Evolutionary conservation across 1,140 invertebrate species (phyloP), one percentile per base, ranked within the genome.

Genomic region (Drosophila tsacasi): DNA sequence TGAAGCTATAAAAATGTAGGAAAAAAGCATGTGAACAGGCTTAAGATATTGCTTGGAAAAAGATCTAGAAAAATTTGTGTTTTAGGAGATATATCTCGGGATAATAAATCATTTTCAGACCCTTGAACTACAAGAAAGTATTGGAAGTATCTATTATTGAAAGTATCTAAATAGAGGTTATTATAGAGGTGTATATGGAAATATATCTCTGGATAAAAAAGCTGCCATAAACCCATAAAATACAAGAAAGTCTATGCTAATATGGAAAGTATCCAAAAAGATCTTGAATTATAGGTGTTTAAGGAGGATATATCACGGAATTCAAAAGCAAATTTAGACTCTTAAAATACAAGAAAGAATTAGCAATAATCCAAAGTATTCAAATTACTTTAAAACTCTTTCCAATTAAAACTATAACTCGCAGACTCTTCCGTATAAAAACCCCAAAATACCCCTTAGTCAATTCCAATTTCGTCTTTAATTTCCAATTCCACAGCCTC

Each of bases 1-100:
- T 39, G n/a, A n/a, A n/a, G 44, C 12, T 50, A 13, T 35, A 46
- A 59, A 42, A 42, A 40, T 21, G 15, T 8, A 21, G 15, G n/a
- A 12, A 15, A 69, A 25, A 21, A 52, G 6, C 42, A 71, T 49
- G 32, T 55, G 32, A 39, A 37, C 21, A 23, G 13, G 25, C 32
- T 21, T 5, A 21, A 54, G 23, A 52, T 71, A n/a, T 19, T 12
- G 13, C 12, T 32, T 32, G 7, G 30, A 13, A 9, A 23, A 47
- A 23, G 5, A 25, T 6, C 46, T 23, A 13, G 21, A 15, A 47
- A 23, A 23, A 23, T 23, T 13, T 1, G 13, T 13, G 10, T 13
- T 12, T 21, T 6, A 13, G n/a, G 3, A n/a, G 9, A 19, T 44
- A 44, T 5, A 46, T 46, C 10, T 21, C 4, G 19, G 9, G 9